Percentiles rank a stretch among this genome's conserved stretches.
Conservation (phyloP, 2,113 vertebrate species). For the Synchiropus splendidus region DNA sequence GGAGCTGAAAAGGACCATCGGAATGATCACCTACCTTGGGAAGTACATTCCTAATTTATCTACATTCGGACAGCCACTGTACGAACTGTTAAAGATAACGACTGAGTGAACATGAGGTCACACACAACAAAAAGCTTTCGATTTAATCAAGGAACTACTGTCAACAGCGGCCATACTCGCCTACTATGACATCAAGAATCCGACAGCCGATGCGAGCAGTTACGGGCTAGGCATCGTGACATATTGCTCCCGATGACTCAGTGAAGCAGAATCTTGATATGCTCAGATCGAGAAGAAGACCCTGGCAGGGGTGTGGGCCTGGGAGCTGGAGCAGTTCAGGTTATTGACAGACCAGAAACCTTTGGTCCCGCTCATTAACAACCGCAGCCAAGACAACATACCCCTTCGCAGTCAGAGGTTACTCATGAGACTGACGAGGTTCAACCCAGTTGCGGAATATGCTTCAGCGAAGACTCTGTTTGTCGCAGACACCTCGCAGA, state of each 20-base stretch:
- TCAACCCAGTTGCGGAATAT: slow-evolving; percentile 1
- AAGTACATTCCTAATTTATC: neutral
- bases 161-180: neutral
- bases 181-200: neutral
- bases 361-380: neutral
- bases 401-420: neutral
- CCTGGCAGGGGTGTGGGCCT: neutral
- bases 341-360: neutral
- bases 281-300: neutral
- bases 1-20: neutral
- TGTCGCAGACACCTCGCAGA: neutral
- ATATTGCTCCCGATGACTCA: too few relatives aligned
- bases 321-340: neutral
- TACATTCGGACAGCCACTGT: neutral
- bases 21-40: neutral
- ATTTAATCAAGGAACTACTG: too few relatives aligned
- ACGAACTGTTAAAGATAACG: too few relatives aligned
- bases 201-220: neutral
- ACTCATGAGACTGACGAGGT: slow-evolving; percentile 7
- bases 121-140: too few relatives aligned
- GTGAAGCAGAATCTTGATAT: neutral
- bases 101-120: too few relatives aligned
- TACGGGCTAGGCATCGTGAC: neutral
- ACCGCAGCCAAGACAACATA: neutral
- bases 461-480: neutral